phyloP scores from a whole-genome alignment of 2,113 vertebrate genomes.

The Anarhynchus alexandrinus region DNA sequence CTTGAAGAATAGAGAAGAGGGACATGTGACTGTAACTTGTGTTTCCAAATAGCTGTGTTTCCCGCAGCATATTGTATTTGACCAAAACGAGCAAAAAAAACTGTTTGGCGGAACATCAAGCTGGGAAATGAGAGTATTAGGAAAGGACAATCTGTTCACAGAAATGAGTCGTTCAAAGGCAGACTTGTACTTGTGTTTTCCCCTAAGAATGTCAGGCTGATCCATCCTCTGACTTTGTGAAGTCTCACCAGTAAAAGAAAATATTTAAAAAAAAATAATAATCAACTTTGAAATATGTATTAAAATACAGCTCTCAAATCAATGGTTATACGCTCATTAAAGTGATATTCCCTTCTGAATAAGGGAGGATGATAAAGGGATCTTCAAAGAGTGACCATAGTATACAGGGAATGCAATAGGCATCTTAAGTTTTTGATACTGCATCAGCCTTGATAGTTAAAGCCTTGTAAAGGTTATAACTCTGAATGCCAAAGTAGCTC shows the following conservation, averaged over 20 bases:
- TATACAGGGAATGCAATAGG: not conserved
- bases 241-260: not conserved
- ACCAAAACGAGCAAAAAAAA: conserved; percentile 51
- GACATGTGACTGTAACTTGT: conserved; percentile 74
- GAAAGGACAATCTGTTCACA: conserved; percentile 66
- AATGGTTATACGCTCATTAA: not conserved
- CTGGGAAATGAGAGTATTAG: conserved; percentile 63
- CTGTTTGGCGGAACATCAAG: conserved; percentile 72
- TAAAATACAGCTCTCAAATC: not conserved
- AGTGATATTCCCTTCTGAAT: not conserved
- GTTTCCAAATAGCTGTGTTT: conserved; percentile 71
- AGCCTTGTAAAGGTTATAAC: not conserved
- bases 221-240: conserved; percentile 36
- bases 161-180: conserved; percentile 33
- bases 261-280: not conserved
- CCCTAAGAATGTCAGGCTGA: conserved; percentile 2
- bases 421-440: not conserved
- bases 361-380: not conserved
- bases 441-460: not conserved
- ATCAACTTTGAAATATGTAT: not conserved
- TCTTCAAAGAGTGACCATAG: not conserved
- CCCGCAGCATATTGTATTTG: conserved; percentile 73
- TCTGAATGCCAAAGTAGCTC: not conserved
- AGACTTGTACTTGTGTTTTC: conserved; percentile 28
- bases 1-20: conserved; percentile 50